Conservation (phyloP, 2,888 invertebrate genomes). For the Sesamia inferens region DNA sequence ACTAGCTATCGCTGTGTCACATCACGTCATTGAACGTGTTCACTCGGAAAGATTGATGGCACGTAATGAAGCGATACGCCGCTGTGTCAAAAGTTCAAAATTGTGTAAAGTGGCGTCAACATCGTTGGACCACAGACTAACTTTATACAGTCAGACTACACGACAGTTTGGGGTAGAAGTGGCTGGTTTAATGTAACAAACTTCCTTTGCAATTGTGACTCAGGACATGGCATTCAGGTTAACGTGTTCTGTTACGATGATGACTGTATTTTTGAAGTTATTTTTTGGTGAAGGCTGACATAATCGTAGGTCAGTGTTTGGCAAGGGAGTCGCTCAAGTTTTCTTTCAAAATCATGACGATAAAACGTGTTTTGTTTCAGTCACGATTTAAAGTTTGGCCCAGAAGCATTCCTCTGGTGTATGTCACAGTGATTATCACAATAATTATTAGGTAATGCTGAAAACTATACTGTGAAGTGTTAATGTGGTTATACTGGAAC, state of each 20-base stretch:
- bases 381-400: neutral
- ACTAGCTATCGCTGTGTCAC: constrained; percentile 59
- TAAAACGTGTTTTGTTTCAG: neutral
- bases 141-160: constrained; percentile 25
- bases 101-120: constrained; percentile 66
- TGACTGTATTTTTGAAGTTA: constrained; percentile 5
- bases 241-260: constrained; percentile 19
- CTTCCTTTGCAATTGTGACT: constrained; percentile 3
- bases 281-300: neutral
- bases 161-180: constrained; percentile 17
- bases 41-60: constrained; percentile 72
- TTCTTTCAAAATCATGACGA: neutral
- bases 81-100: constrained; percentile 71
- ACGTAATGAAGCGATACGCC: constrained; percentile 71
- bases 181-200: constrained; percentile 25
- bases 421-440: neutral
- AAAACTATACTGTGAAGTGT: neutral
- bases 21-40: constrained; percentile 58
- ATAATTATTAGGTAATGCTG: neutral
- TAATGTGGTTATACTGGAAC: constrained; percentile 15
- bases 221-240: neutral
- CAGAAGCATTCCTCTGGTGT: neutral
- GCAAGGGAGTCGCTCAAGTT: neutral
- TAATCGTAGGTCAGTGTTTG: neutral
- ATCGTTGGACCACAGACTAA: constrained; percentile 47